Percentiles rank a stretch among this genome's conserved stretches.
These are phyloP conservation scores for Dexiosoma caninum DNA, from an alignment of 2,888 invertebrate genomes.

Conservation along the genomic window DNA sequence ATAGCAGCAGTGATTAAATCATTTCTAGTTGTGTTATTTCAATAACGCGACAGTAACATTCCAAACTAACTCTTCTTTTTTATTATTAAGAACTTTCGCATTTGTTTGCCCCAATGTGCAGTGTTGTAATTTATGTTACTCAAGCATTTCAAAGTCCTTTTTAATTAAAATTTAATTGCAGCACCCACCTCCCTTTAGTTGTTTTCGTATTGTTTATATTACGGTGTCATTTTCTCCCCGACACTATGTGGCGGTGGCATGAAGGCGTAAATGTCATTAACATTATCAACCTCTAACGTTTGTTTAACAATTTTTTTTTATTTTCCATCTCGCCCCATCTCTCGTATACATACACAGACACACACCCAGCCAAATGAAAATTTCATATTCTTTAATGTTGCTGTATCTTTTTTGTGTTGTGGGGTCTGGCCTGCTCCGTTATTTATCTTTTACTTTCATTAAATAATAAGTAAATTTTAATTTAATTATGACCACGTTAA, in stretches of 20 bases:
- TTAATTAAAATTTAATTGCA: slow-evolving; percentile 40
- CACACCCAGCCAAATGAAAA: background rate
- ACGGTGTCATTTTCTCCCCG: background rate
- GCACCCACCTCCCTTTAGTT: background rate
- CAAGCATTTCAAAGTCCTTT: background rate
- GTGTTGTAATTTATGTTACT: background rate
- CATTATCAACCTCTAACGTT: slow-evolving; percentile 41
- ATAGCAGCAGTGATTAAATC: no score
- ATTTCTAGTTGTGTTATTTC: no score
- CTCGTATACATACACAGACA: background rate
- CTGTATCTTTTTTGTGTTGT: background rate
- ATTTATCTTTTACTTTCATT: background rate
- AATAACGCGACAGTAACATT: no score
- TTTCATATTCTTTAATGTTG: slow-evolving; percentile 11
- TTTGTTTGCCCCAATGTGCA: no score
- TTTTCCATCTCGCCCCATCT: background rate
- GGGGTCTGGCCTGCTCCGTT: background rate
- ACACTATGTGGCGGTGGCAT: background rate
- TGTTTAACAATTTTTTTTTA: slow-evolving; percentile 17
- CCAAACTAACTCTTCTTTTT: no score
- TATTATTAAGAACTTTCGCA: no score
- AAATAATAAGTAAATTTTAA: slow-evolving; percentile 60
- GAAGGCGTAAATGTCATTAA: slow-evolving; percentile 59
- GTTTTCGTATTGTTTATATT: slow-evolving; percentile 12
- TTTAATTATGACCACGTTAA: slow-evolving; percentile 59